These are phyloP conservation scores for Bombycilla garrulus DNA, from an alignment of 2,113 vertebrate genomes.

Conservation along the genomic window DNA sequence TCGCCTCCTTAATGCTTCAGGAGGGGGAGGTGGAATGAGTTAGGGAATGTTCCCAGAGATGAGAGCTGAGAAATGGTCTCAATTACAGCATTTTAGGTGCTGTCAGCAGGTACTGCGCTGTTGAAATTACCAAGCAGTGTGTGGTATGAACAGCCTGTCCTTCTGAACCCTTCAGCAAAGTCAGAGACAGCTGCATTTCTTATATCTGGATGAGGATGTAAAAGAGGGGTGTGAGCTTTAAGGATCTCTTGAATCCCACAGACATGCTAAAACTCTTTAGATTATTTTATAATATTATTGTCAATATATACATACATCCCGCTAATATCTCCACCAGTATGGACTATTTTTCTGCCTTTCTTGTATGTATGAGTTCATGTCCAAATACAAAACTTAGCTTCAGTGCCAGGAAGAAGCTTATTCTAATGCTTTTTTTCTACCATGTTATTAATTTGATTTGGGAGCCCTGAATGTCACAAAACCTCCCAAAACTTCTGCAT, in stretches of 20 bases:
- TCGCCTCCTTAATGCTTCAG: neutral
- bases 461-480: neutral
- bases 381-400: neutral
- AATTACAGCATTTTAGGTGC: neutral
- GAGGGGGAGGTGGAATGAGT: neutral
- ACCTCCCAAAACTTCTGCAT: neutral
- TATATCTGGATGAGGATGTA: neutral
- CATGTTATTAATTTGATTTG: neutral
- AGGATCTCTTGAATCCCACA: neutral
- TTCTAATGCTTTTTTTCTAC: neutral
- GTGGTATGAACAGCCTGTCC: neutral
- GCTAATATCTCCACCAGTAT: neutral
- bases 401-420: neutral
- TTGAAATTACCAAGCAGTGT: neutral
- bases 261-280: neutral
- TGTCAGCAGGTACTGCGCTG: neutral
- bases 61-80: neutral
- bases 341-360: neutral
- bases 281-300: neutral
- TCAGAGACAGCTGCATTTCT: neutral
- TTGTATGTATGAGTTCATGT: neutral
- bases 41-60: neutral
- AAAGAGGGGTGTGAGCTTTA: neutral
- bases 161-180: neutral
- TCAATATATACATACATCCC: neutral